Evolutionary conservation across 2,797 vertebrate genomes (phyloP), one percentile per base, ranked within the genome.

Genomic region (Muscicapa comitata): DNA sequence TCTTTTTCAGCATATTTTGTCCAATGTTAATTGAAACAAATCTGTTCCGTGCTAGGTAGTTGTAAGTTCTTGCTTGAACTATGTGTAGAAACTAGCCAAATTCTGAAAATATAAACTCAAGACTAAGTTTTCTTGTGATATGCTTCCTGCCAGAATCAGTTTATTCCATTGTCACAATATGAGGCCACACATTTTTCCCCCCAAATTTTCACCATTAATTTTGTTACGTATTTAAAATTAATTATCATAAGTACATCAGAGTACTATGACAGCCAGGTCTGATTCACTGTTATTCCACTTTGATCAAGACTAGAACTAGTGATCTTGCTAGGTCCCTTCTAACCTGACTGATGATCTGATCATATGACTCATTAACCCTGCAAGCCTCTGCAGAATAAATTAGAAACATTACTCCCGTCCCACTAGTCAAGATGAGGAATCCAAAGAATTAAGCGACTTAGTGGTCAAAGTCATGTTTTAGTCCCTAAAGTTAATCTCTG

Each of bases 51-150:
- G 3, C 13, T 25, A 28, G 10, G 53, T 19, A 40, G 15, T 8
- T 77, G 5, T 37, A 51, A 13, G 3, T 31, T 80, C 16, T 81
- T 81, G 12, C 38, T 58, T 58, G 29, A 11, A 25, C 10, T 54
- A 24, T 0, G 1, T 23, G 4, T 48, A 77, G 33, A 48, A 28
- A 43, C 6, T 5, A 72, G 1, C 1, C 9, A 48, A 58, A 50
- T 59, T 48, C 29, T 74, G 18, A 58, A 83, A 57, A 31, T 16
- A 51, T 4, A 16, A 66, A 17, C 8, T 35, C 21, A 48, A 53
- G 10, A 35, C 3, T 25, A 40, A 35, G 9, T 59, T 67, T 75
- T 81, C 31, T 58, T 43, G 47, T 38, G 31, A 42, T 48, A 45
- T 26, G 7, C 1, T 59, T 8, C 37, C 47, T 61, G 12, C 26